Conservation (phyloP, 2,797 vertebrate genomes). For the Anomalospiza imberbis region DNA sequence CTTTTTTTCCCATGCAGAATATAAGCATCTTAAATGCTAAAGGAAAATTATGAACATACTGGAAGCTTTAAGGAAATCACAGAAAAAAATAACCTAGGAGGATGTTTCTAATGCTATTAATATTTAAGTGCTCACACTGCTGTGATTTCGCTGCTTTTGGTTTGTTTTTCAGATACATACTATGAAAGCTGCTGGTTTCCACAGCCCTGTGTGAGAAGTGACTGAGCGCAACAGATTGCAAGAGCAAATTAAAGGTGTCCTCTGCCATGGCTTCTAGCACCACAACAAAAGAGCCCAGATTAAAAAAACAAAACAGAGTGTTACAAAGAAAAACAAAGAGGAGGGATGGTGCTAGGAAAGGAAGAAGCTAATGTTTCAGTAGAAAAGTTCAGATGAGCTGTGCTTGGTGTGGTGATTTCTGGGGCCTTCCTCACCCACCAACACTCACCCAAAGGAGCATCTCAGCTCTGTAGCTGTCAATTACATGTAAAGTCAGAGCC, state of each 20-base stretch:
- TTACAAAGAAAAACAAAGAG: not conserved
- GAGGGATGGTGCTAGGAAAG: not conserved
- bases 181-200: not conserved
- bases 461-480: not conserved
- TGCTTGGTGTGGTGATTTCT: not conserved
- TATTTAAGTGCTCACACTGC: not conserved
- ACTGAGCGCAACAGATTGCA: not conserved
- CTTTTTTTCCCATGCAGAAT: fast-evolving
- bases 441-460: fast-evolving
- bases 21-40: not conserved
- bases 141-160: not conserved
- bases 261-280: not conserved
- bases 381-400: not conserved
- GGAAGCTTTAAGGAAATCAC: not conserved
- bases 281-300: not conserved
- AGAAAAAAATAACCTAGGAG: not conserved
- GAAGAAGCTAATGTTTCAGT: not conserved
- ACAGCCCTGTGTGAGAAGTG: not conserved
- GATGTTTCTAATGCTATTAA: not conserved
- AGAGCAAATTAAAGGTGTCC: not conserved
- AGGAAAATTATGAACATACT: not conserved
- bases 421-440: not conserved
- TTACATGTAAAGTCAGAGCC: not conserved
- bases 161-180: not conserved
- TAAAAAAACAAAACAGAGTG: not conserved